phyloP scores from a whole-genome alignment of 2,797 vertebrate genomes.

The Galaxias olidus region DNA sequence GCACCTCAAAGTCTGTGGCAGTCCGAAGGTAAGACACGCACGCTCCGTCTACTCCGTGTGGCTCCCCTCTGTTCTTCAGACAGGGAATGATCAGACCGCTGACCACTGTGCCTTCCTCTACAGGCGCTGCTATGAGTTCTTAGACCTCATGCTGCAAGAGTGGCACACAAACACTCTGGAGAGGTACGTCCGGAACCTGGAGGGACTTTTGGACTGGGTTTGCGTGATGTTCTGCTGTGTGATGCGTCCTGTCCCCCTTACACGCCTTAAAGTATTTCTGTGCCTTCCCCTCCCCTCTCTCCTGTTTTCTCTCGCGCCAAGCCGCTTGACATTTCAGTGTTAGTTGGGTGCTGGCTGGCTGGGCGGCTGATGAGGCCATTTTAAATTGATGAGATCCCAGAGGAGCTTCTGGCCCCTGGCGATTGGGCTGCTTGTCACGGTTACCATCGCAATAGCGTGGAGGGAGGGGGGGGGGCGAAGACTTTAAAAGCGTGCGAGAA shows the following conservation, averaged over 20 bases:
- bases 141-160: constrained; percentile 93
- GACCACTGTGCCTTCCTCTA: constrained; percentile 8
- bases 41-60: background rate
- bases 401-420: constrained; percentile 28
- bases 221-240: constrained; percentile 10
- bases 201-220: background rate
- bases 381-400: constrained; percentile 64
- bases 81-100: background rate
- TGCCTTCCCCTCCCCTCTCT: constrained; percentile 15
- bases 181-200: constrained; percentile 76
- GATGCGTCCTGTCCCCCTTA: too few species aligned
- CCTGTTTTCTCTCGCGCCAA: constrained; percentile 1
- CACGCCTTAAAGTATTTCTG: background rate
- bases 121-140: constrained; percentile 96
- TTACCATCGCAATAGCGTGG: constrained; percentile 61
- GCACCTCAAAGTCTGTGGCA: constrained; percentile 93
- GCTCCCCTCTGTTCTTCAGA: background rate
- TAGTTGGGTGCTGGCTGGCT: constrained; percentile 43
- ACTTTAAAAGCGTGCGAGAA: constrained; percentile 56
- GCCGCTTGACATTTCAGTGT: constrained; percentile 56
- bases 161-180: constrained; percentile 96
- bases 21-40: constrained; percentile 87
- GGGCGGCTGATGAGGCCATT: constrained; percentile 60
- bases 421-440: constrained; percentile 11
- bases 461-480: constrained; percentile 34